These are phyloP conservation scores for Chaetodon auriga DNA, from an alignment of 2,113 vertebrate genomes.

Conservation along the genomic window DNA sequence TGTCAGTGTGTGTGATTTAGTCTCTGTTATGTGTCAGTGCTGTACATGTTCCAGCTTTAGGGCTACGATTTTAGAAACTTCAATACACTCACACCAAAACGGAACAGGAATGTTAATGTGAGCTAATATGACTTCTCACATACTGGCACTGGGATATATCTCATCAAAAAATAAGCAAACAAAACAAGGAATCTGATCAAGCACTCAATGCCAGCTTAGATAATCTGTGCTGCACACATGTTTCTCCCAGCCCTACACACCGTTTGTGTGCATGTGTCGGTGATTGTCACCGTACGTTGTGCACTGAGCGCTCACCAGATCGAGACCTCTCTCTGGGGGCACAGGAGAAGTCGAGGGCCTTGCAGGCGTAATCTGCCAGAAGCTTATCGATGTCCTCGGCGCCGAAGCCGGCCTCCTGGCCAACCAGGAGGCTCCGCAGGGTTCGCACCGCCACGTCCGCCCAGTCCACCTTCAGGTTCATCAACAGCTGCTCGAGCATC, in stretches of 20 bases:
- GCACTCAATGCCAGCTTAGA: too few species aligned
- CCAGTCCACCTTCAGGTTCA: constrained; percentile 99
- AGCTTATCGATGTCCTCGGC: constrained; percentile 88
- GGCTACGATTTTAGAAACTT: too few species aligned
- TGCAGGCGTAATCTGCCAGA: constrained; percentile 90
- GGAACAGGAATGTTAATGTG: background rate
- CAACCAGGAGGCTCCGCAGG: constrained; percentile 86
- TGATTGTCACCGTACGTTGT: background rate
- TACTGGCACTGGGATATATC: background rate
- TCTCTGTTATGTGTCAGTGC: background rate
- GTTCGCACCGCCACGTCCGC: constrained; percentile 87
- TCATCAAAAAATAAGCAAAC: too few species aligned
- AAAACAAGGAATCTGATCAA: too few species aligned
- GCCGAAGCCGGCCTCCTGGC: constrained; percentile 88
- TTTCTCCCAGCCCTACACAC: too few species aligned
- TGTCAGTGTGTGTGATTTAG: background rate
- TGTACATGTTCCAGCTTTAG: too few species aligned
- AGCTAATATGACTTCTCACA: background rate
- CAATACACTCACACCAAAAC: background rate
- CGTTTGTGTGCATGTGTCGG: background rate
- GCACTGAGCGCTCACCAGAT: constrained; percentile 85
- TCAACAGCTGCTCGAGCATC: constrained; percentile 96
- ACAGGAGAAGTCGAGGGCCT: constrained; percentile 93
- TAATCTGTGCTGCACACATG: background rate
- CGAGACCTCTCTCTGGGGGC: constrained; percentile 87